These are phyloP conservation scores for Nymphalis urticae DNA, from an alignment of 2,888 invertebrate genomes.

Conservation along the genomic window DNA sequence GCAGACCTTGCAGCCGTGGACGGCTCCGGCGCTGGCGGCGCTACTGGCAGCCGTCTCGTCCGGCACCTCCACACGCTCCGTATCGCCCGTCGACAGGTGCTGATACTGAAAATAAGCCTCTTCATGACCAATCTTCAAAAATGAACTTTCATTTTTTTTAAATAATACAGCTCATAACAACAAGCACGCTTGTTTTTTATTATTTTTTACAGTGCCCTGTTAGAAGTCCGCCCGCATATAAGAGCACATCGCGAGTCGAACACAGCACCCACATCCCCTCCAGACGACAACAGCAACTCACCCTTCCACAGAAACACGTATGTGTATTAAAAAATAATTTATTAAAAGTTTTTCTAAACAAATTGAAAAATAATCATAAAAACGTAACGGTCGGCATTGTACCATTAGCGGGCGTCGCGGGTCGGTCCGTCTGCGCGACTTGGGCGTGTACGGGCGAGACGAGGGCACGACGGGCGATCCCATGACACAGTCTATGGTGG, in stretches of 20 bases:
- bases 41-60: constrained; percentile 77
- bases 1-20: constrained; percentile 65
- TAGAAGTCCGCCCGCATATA: constrained; percentile 54
- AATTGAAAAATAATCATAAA: too few relatives aligned
- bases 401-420: constrained; percentile 61
- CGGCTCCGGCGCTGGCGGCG: constrained; percentile 59
- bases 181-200: background rate
- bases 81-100: constrained; percentile 83
- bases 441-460: constrained; percentile 67
- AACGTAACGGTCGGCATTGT: too few relatives aligned
- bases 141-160: too few relatives aligned
- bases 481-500: constrained; percentile 79
- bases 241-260: constrained; percentile 59
- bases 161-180: background rate
- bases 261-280: constrained; percentile 71
- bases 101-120: too few relatives aligned
- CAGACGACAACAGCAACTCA: constrained; percentile 64
- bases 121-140: too few relatives aligned
- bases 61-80: constrained; percentile 81
- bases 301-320: constrained; percentile 73
- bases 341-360: background rate
- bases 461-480: constrained; percentile 49
- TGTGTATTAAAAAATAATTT: constrained; percentile 37
- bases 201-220: constrained; percentile 48
- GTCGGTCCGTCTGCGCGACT: constrained; percentile 75